Base-by-base conservation (phyloP, 2,113 vertebrate genomes). In the Tichodroma muraria region DNA sequence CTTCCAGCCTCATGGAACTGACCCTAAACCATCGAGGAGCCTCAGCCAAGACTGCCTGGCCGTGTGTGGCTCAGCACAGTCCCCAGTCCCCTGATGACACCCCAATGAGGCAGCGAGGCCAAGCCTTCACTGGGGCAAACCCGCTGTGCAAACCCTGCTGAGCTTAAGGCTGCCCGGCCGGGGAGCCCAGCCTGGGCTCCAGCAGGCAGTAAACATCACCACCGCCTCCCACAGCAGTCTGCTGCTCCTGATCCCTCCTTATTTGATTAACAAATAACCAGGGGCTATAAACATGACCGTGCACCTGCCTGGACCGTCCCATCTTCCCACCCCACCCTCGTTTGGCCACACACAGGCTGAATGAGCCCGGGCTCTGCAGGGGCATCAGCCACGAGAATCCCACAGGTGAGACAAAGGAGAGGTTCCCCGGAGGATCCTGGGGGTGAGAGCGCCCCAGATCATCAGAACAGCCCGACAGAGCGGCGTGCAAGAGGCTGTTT, bases 251-350 rank as follows among this genome's bases (percentile, higher is more conserved):
- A 4, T 53, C 59, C 21, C 79, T 70, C 70, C 53, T 68, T 7
- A 1, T 87, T 89, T 71, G 56, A 60, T 33, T 33, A 53, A 6
- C 57, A 69, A 53, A 37, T 37, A 27, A 44, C 1, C 11, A 15
- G 70, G 61, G 30, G 78, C 85, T 47, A 16, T n/a, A 60, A 87
- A 85, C 19, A 44, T 6, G 9, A 15, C 8, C 4, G 4, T 2
- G 5, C 60, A 35, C 45, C 73, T 23, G 78, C 49, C 14, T 3
- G 50, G 25, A 3, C 30, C 0, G 0, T 27, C 31, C 63, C 1
- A 11, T 16, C 40, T 84, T 52, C 38, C 52, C 7, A 3, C 42
- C 90, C 40, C 78, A 19, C 35, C 64, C 49, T 54, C 0, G 0
- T 24, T n/a, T 30, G 60, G 77, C 33, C 5, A 1, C 79, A 17